phyloP scores from a whole-genome alignment of 2,797 vertebrate genomes.

The Simalia tracyae region DNA sequence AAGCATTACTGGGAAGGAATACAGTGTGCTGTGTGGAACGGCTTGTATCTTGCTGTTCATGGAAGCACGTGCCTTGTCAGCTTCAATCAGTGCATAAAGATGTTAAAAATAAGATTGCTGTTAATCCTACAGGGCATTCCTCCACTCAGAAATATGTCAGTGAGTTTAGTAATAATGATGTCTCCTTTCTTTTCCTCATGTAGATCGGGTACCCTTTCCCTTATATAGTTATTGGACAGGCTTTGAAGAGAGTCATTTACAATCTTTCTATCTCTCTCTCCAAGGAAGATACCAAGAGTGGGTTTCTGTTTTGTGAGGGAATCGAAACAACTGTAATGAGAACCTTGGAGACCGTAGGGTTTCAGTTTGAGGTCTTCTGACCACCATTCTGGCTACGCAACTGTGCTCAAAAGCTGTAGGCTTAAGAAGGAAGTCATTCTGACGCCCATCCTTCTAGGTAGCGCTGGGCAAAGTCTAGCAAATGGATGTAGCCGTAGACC shows the following conservation, averaged over 20 bases:
- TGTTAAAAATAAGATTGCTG: slow-evolving; percentile 44
- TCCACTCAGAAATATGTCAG: not conserved
- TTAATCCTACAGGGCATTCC: not conserved
- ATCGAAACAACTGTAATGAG: slow-evolving; percentile 32
- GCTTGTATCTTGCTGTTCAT: slow-evolving; percentile 34
- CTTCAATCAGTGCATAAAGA: slow-evolving; percentile 16
- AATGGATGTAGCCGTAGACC: not conserved
- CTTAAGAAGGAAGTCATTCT: slow-evolving; percentile 35
- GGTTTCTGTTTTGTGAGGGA: slow-evolving; percentile 29
- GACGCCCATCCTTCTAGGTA: slow-evolving; percentile 28
- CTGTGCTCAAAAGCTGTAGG: slow-evolving; percentile 41
- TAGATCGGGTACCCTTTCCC: slow-evolving; percentile 34
- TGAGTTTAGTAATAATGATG: slow-evolving; percentile 41
- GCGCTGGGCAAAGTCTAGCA: not conserved
- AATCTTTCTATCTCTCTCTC: not conserved
- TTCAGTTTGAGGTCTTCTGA: not conserved
- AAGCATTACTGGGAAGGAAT: not conserved
- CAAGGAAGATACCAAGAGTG: not conserved
- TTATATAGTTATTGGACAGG: slow-evolving; percentile 15
- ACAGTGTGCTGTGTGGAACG: slow-evolving; percentile 27
- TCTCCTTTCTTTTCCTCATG: not conserved
- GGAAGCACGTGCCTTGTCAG: slow-evolving; percentile 21
- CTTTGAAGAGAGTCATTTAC: not conserved
- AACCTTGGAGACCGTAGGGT: slow-evolving; percentile 25
- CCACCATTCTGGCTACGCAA: slow-evolving; percentile 43